A percentile compares a stretch with the other conserved stretches of the same genome.
Conservation (phyloP, 2,888 invertebrate genomes). For the Trichogramma dendrolimi region DNA sequence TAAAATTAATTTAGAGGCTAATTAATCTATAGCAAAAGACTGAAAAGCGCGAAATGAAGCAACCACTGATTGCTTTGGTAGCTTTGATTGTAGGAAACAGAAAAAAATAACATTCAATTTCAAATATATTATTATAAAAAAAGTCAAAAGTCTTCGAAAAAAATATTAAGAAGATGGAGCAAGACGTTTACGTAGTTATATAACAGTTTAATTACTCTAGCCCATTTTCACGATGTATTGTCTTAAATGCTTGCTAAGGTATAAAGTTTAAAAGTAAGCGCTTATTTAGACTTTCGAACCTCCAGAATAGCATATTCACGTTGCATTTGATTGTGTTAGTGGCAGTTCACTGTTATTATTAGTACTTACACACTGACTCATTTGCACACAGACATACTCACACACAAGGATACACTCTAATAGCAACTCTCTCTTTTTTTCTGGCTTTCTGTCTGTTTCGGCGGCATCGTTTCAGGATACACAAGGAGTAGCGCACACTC, state of each 20-base stretch:
- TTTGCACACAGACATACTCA: neutral
- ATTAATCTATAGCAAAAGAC: too few species aligned
- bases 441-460: slow-evolving; percentile 5
- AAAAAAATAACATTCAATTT: slow-evolving; percentile 2
- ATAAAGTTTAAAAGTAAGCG: slow-evolving; percentile 10
- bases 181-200: slow-evolving; percentile 36
- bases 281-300: slow-evolving; percentile 24
- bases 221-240: slow-evolving; percentile 49
- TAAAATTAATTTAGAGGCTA: too few species aligned
- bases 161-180: too few species aligned
- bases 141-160: neutral
- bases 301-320: neutral
- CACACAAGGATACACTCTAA: slow-evolving; percentile 19
- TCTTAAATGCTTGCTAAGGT: slow-evolving; percentile 33
- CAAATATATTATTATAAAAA: neutral
- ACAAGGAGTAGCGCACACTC: slow-evolving; percentile 8
- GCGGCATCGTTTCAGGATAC: slow-evolving; percentile 3
- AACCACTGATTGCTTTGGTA: too few species aligned
- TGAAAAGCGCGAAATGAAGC: too few species aligned
- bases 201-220: slow-evolving; percentile 50
- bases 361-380: neutral
- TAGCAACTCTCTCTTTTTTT: slow-evolving; percentile 11
- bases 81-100: neutral
- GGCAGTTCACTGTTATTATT: too few species aligned
- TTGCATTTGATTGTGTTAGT: too few species aligned